Conservation (phyloP, 2,113 vertebrate genomes). For the Silurus glanis region DNA sequence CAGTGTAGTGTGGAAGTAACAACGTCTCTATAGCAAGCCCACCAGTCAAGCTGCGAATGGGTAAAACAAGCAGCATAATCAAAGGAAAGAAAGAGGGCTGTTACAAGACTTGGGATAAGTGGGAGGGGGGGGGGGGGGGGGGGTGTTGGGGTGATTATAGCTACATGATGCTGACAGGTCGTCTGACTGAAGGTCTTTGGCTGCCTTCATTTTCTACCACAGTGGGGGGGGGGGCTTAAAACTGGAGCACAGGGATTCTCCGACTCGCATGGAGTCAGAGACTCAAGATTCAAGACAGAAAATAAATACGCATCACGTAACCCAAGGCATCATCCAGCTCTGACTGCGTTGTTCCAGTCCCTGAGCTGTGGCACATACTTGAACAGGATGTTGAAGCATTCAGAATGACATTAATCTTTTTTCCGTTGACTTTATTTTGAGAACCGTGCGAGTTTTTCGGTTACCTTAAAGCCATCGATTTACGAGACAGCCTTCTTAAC, state of each 20-base stretch:
- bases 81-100: conserved; percentile 35
- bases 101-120: conserved; percentile 41
- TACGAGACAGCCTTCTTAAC: background rate
- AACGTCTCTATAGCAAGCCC: conserved; percentile 15
- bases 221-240: conserved; percentile 18
- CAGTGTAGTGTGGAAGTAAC: conserved; percentile 24
- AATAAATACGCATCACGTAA: conserved; percentile 16
- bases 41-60: conserved; percentile 25
- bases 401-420: conserved; percentile 16
- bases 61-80: conserved; percentile 44
- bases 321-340: conserved; percentile 1
- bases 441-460: background rate
- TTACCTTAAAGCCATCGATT: background rate
- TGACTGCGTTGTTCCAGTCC: background rate
- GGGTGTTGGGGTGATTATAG: conserved; percentile 43
- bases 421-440: background rate
- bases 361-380: conserved; percentile 3
- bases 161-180: conserved; percentile 42
- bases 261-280: background rate
- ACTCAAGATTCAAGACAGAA: conserved; percentile 7
- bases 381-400: conserved; percentile 2
- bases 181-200: conserved; percentile 35
- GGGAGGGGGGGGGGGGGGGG: conserved; percentile 30
- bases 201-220: conserved; percentile 48
- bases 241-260: conserved; percentile 8